phyloP scores from a whole-genome alignment of 2,888 invertebrate genomes.

The Theretra japonica region DNA sequence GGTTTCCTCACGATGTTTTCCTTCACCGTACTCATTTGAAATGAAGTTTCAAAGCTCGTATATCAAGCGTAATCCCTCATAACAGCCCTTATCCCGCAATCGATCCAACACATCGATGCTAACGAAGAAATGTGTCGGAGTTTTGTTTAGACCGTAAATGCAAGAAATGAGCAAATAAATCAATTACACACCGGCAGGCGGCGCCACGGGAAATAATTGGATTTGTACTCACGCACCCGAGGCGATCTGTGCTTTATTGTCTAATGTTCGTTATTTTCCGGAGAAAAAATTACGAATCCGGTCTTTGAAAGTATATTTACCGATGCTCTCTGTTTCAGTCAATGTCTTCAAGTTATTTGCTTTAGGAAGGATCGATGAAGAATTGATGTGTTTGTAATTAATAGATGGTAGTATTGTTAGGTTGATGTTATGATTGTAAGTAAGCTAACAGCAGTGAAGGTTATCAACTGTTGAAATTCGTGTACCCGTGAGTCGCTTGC shows the following conservation, averaged over 20 bases:
- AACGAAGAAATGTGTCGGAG: constrained; percentile 45
- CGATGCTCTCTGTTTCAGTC: not conserved
- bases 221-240: constrained; percentile 72
- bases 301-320: constrained; percentile 5
- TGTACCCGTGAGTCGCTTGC: too few species aligned
- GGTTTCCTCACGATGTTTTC: too few species aligned
- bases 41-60: not conserved
- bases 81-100: not conserved
- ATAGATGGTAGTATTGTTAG: too few species aligned
- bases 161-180: constrained; percentile 78
- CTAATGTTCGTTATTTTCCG: constrained; percentile 62
- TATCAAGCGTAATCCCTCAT: not conserved
- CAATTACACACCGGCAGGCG: constrained; percentile 73
- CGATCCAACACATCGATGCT: constrained; percentile 33
- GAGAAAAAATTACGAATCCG: constrained; percentile 44
- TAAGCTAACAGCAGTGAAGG: too few species aligned
- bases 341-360: not conserved
- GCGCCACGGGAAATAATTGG: constrained; percentile 76
- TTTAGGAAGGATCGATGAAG: not conserved
- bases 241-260: constrained; percentile 71
- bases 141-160: constrained; percentile 57
- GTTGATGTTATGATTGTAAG: too few species aligned
- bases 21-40: not conserved
- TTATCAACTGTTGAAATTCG: too few species aligned
- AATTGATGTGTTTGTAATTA: too few species aligned